Percentiles rank a stretch among this genome's conserved stretches.
Conservation (phyloP, 2,797 vertebrate species). For the Manis pentadactyla region DNA sequence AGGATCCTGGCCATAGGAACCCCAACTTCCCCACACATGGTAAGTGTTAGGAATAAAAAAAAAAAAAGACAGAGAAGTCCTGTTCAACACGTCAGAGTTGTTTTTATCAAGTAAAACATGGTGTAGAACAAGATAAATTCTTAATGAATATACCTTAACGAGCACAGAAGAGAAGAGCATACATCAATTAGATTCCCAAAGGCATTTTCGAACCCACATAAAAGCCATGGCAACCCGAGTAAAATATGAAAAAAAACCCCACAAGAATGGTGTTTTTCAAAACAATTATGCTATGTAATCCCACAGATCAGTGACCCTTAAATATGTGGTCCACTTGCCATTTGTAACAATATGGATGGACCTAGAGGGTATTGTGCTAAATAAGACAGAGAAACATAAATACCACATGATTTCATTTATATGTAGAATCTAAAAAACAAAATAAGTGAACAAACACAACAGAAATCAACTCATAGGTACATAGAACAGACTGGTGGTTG, state of each 20-base stretch:
- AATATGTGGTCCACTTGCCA: background rate
- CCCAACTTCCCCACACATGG: no score
- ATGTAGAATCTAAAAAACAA: no score
- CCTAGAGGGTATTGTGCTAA: no score
- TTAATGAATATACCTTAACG: background rate
- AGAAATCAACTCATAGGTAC: no score
- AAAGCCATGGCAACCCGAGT: background rate
- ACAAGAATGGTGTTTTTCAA: background rate
- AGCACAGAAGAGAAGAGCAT: background rate
- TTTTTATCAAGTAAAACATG: background rate
- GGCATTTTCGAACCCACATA: background rate
- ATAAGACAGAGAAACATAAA: no score
- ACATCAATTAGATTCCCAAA: background rate
- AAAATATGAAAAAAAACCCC: background rate
- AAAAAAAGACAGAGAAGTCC: background rate
- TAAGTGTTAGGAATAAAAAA: background rate
- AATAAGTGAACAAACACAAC: no score
- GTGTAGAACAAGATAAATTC: background rate
- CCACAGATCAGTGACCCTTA: background rate
- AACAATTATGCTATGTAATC: background rate
- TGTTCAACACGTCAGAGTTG: background rate
- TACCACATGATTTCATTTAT: no score
- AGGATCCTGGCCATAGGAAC: no score
- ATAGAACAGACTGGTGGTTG: no score
- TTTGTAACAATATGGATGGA: no score